Evolutionary conservation across 1,140 invertebrate genomes (phyloP).

Genomic region (Drosophila carrolli): DNA sequence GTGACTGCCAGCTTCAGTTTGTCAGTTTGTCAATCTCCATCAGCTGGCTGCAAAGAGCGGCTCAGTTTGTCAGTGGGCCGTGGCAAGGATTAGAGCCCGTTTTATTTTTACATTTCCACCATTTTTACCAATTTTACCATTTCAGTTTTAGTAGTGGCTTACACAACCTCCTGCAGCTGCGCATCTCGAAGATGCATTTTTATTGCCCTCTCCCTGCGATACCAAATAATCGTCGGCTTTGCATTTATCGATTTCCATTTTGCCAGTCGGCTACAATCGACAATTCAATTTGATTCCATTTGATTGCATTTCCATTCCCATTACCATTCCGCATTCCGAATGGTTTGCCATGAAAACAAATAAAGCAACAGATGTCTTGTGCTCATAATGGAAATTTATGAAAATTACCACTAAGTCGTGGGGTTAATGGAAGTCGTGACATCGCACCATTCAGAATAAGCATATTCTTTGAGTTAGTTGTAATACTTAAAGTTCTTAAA

Average conservation of each 20-base stretch:
- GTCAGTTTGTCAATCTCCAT: slow-evolving; percentile 41
- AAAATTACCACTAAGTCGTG: slow-evolving; percentile 15
- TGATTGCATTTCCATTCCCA: slow-evolving; percentile 5
- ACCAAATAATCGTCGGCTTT: slow-evolving; percentile 3
- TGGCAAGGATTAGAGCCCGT: slow-evolving; percentile 63
- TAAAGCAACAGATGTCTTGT: slow-evolving; percentile 2
- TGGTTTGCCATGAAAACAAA: background rate
- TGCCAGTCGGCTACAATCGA: slow-evolving; percentile 10
- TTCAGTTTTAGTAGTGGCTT: slow-evolving; percentile 15
- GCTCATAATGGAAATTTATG: background rate
- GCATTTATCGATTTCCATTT: slow-evolving; percentile 20
- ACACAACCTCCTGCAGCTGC: slow-evolving; percentile 47
- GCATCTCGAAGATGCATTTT: slow-evolving; percentile 18
- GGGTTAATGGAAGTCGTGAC: slow-evolving; percentile 2
- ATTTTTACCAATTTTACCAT: slow-evolving; percentile 2
- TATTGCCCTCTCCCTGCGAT: slow-evolving; percentile 6
- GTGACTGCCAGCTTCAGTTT: slow-evolving; percentile 54
- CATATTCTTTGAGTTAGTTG: too few relatives aligned
- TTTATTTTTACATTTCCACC: slow-evolving; percentile 18
- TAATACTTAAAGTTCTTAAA: background rate
- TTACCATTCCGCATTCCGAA: slow-evolving; percentile 26
- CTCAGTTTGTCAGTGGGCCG: slow-evolving; percentile 49
- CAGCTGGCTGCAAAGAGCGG: slow-evolving; percentile 16
- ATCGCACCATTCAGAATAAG: background rate
- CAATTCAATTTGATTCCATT: slow-evolving; percentile 13